Percentiles rank a stretch among this genome's conserved stretches.
phyloP scores from a whole-genome alignment of 2,888 invertebrate species.

The Acanthosoma haemorrhoidale region DNA sequence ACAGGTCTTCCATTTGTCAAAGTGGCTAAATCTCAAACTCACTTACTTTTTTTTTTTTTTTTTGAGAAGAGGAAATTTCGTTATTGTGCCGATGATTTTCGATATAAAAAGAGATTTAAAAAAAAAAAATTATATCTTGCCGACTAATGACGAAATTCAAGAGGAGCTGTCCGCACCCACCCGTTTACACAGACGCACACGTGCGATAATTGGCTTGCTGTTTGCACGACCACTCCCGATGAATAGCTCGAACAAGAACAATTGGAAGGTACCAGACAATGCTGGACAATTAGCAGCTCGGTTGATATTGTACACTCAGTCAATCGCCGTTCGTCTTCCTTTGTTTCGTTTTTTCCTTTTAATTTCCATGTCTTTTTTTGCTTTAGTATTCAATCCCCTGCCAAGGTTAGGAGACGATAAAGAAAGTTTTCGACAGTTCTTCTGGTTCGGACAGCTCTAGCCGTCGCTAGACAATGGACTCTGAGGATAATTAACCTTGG shows the following conservation, averaged over 20 bases:
- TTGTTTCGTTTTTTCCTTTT: neutral
- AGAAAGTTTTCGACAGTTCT: neutral
- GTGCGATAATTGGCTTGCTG: neutral
- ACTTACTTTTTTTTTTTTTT: too few relatives aligned
- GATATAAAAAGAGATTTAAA: too few relatives aligned
- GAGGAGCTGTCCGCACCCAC: neutral
- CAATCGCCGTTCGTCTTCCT: neutral
- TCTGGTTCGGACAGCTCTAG: neutral
- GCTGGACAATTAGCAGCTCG: neutral
- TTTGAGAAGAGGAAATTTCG: too few relatives aligned
- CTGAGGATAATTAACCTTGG: neutral
- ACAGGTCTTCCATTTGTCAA: too few relatives aligned
- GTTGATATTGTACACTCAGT: neutral
- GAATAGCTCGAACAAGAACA: constrained; percentile 12
- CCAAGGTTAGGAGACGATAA: neutral
- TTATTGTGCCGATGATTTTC: too few relatives aligned
- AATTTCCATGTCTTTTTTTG: too few relatives aligned
- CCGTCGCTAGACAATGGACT: neutral
- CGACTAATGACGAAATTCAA: too few relatives aligned
- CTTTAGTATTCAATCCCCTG: neutral
- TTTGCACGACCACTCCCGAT: neutral
- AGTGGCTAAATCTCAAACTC: too few relatives aligned
- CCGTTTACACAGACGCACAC: neutral
- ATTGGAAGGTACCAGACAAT: constrained; percentile 7
- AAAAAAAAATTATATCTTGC: too few relatives aligned